Evolutionary conservation across 2,113 vertebrate genomes (phyloP).

Genomic region (Excalfactoria chinensis): DNA sequence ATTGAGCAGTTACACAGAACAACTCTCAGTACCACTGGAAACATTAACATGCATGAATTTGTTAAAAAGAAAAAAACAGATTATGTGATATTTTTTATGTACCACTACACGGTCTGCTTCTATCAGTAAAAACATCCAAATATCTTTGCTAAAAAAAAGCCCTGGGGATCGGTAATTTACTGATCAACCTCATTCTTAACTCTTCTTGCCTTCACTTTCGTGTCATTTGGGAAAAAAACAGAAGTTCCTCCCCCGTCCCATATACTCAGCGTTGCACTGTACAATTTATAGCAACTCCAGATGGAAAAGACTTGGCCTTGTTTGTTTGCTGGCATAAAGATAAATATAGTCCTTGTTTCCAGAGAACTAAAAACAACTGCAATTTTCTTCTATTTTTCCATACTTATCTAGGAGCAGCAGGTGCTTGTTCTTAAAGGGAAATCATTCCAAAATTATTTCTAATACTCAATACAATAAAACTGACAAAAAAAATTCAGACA

Average conservation of each 20-base stretch:
- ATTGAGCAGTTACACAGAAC: neutral
- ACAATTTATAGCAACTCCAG: slow-evolving; percentile 50
- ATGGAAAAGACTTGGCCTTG: slow-evolving; percentile 23
- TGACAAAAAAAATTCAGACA: slow-evolving; percentile 53
- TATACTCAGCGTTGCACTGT: neutral
- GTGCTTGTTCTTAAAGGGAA: neutral
- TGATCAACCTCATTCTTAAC: slow-evolving; percentile 41
- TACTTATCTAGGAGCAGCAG: neutral
- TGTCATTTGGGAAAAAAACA: neutral
- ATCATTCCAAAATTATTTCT: neutral
- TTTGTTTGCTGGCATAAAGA: slow-evolving; percentile 30
- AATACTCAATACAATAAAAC: neutral
- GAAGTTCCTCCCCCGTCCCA: neutral
- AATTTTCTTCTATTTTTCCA: neutral
- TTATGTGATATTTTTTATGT: neutral
- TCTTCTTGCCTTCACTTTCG: neutral
- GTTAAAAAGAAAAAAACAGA: neutral
- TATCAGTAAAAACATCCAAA: slow-evolving; percentile 20
- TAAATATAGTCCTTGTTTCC: slow-evolving; percentile 36
- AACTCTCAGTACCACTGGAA: neutral
- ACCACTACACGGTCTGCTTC: neutral
- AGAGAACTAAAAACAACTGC: neutral
- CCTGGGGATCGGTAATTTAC: slow-evolving; percentile 36
- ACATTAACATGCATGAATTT: neutral
- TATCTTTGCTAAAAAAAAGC: slow-evolving; percentile 9